These are phyloP conservation scores for Myotis planiceps DNA, from an alignment of 2,797 vertebrate species.

Conservation along the genomic window DNA sequence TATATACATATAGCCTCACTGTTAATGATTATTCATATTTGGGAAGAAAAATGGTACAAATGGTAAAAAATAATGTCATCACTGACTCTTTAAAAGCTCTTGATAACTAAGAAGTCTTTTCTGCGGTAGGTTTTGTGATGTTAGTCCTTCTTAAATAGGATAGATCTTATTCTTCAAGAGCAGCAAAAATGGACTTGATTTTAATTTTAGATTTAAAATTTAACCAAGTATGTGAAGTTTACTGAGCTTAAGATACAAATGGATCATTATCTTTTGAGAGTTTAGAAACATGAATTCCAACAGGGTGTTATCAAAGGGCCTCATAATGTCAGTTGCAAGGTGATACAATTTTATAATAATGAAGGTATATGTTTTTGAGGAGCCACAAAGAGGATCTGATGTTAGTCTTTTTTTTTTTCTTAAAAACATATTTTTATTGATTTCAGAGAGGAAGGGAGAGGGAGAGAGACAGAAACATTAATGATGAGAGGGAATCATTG, in stretches of 20 bases:
- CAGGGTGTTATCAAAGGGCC: not conserved
- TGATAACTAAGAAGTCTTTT: not conserved
- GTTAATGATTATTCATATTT: slow-evolving; percentile 1
- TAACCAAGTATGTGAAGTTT: not conserved
- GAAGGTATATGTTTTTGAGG: not conserved
- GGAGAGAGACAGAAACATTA: no score
- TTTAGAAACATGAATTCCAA: not conserved
- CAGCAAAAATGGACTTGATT: not conserved
- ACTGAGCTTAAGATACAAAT: not conserved
- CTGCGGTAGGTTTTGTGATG: not conserved
- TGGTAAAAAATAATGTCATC: not conserved
- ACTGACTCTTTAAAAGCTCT: slow-evolving; percentile 4
- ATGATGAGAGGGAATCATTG: no score
- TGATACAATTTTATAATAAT: not conserved
- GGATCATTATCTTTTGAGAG: not conserved
- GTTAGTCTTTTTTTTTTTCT: no score
- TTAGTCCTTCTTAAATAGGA: not conserved
- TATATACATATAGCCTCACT: not conserved
- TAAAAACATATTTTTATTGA: no score
- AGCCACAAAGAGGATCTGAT: not conserved
- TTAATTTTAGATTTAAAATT: slow-evolving; percentile 51
- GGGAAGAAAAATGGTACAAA: not conserved
- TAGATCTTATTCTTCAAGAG: not conserved
- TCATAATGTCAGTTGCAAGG: not conserved
- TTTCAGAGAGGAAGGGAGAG: no score